Percentiles rank a stretch among this genome's conserved stretches.
phyloP scores from a whole-genome alignment of 2,797 vertebrate genomes.

The Lophotriccus pileatus region DNA sequence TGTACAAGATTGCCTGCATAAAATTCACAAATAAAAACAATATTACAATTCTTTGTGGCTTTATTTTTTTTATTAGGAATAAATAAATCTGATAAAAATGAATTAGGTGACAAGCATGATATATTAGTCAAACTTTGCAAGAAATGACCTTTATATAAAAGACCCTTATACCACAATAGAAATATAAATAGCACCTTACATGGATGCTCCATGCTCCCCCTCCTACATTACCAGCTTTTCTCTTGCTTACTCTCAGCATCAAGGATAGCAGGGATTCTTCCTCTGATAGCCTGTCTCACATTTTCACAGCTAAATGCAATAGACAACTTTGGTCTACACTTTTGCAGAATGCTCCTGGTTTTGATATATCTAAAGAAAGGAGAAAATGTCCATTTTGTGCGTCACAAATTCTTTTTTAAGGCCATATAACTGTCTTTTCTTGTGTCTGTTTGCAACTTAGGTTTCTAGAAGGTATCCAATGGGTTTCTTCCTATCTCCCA shows the following conservation, averaged over 20 bases:
- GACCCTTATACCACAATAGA: background rate
- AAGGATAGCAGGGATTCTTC: background rate
- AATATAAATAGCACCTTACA: conserved; percentile 29
- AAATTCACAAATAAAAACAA: background rate
- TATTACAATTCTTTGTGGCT: background rate
- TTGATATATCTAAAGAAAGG: background rate
- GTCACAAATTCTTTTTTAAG: background rate
- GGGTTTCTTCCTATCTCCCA: background rate
- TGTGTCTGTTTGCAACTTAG: background rate
- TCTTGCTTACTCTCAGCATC: background rate
- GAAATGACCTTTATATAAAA: conserved; percentile 1
- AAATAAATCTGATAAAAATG: conserved; percentile 39
- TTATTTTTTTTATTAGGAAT: conserved; percentile 53
- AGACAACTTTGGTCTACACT: background rate
- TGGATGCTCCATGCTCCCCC: background rate
- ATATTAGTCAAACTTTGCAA: background rate
- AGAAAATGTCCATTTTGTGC: background rate
- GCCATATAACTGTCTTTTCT: background rate
- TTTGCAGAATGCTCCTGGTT: background rate
- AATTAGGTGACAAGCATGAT: background rate
- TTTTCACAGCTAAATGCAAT: background rate
- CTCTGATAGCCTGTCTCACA: background rate
- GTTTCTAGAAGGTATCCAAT: background rate
- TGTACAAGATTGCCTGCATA: background rate
- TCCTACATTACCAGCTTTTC: background rate